These are phyloP conservation scores for Pseudomyrmex gracilis DNA, from an alignment of 1,140 invertebrate species.

Conservation along the genomic window DNA sequence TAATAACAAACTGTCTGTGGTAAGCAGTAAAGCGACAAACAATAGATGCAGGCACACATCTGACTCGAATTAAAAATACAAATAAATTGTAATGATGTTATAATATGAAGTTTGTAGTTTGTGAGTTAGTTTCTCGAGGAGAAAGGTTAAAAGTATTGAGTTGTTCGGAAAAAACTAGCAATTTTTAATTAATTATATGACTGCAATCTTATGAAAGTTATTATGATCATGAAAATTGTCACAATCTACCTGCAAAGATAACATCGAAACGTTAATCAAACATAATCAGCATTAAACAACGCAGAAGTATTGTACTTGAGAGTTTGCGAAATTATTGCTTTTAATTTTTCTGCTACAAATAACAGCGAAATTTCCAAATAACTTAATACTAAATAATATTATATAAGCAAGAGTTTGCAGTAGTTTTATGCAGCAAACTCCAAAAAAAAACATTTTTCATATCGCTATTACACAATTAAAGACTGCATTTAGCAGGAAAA, in stretches of 20 bases:
- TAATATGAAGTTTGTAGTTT: conserved; percentile 58
- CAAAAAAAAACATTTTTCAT: conserved; percentile 49
- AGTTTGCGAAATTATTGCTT: too few relatives aligned
- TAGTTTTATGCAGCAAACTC: conserved; percentile 62
- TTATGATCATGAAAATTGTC: too few relatives aligned
- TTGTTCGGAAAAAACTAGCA: too few relatives aligned
- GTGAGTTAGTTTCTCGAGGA: conserved; percentile 46
- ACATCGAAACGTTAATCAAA: too few relatives aligned
- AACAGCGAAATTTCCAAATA: too few relatives aligned
- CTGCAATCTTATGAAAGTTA: too few relatives aligned
- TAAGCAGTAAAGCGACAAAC: conserved; percentile 78
- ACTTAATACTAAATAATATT: conserved; percentile 36
- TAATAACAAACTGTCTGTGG: conserved; percentile 80
- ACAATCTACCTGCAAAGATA: too few relatives aligned
- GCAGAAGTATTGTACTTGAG: too few relatives aligned
- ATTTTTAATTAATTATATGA: too few relatives aligned
- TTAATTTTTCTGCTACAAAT: too few relatives aligned
- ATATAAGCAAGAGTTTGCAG: conserved; percentile 36
- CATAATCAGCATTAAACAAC: too few relatives aligned
- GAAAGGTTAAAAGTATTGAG: neutral
- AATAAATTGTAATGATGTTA: conserved; percentile 80
- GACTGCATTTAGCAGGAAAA: conserved; percentile 34
- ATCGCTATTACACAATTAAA: conserved; percentile 49
- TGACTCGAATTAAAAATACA: conserved; percentile 76
- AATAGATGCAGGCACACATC: conserved; percentile 71